These are phyloP conservation scores for Apistogramma diplotaenia DNA, from an alignment of 2,113 vertebrate genomes.

Conservation along the genomic window DNA sequence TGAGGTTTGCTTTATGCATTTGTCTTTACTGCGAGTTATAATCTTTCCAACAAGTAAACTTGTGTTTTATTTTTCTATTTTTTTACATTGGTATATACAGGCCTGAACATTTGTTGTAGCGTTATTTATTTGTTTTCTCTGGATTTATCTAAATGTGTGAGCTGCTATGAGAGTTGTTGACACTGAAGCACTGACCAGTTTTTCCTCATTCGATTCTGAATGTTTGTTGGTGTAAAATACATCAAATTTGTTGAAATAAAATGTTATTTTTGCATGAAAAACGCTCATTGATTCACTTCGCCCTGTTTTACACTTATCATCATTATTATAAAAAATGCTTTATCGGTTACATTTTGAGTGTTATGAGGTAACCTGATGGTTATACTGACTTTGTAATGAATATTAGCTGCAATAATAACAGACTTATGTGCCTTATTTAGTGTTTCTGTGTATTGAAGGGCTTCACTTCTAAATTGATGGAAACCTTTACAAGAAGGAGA, in stretches of 20 bases:
- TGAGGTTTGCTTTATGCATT: neutral
- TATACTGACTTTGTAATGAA: neutral
- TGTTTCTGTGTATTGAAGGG: neutral
- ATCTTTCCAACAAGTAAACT: neutral
- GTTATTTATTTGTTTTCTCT: slow-evolving; percentile 48
- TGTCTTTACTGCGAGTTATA: neutral
- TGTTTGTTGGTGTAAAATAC: slow-evolving; percentile 38
- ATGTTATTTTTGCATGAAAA: slow-evolving; percentile 57
- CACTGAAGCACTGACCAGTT: slow-evolving; percentile 33
- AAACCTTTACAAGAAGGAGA: neutral
- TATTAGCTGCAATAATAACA: neutral
- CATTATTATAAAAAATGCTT: neutral
- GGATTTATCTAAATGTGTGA: neutral
- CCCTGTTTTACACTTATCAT: neutral
- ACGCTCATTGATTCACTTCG: neutral
- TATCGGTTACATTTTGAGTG: neutral
- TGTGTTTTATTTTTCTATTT: neutral
- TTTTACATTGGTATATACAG: neutral
- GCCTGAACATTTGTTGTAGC: neutral
- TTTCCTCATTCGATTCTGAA: slow-evolving; percentile 32
- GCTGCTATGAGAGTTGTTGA: slow-evolving; percentile 23
- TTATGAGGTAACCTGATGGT: neutral
- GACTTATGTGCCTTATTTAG: neutral
- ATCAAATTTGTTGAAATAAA: slow-evolving; percentile 62
- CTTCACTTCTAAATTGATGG: neutral